A percentile compares a stretch with the other conserved stretches of the same genome.
Conservation (phyloP, 2,113 vertebrate species). For the Chaetops frenatus region DNA sequence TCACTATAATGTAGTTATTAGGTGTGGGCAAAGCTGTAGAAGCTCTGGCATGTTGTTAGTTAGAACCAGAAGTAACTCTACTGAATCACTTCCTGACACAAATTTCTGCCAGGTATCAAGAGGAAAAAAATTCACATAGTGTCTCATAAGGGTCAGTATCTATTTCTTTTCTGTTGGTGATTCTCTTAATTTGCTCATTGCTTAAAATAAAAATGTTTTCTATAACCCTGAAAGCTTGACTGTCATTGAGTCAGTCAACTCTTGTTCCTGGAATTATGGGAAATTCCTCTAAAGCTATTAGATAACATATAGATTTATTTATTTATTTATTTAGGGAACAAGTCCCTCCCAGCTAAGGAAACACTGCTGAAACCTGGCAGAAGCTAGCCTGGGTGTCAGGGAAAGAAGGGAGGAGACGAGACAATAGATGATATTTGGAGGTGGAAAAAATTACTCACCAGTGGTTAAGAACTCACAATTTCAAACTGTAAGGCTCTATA, state of each 20-base stretch:
- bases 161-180: neutral
- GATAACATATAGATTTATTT: neutral
- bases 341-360: neutral
- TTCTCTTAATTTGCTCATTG: neutral
- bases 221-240: neutral
- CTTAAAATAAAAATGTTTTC: neutral
- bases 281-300: neutral
- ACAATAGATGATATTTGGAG: neutral
- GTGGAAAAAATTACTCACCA: neutral
- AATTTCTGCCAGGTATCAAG: neutral
- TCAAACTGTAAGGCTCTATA: neutral
- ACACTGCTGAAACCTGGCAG: neutral
- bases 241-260: neutral
- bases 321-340: neutral
- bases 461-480: neutral
- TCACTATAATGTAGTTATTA: neutral
- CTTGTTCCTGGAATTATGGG: neutral
- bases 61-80: neutral
- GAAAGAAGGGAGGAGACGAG: neutral
- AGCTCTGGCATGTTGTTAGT: neutral
- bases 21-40: neutral
- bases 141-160: neutral
- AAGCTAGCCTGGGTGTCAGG: neutral
- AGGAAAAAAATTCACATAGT: neutral
- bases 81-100: neutral